These are phyloP conservation scores for Mustela nigripes DNA, from an alignment of 2,113 vertebrate genomes.

Conservation along the genomic window DNA sequence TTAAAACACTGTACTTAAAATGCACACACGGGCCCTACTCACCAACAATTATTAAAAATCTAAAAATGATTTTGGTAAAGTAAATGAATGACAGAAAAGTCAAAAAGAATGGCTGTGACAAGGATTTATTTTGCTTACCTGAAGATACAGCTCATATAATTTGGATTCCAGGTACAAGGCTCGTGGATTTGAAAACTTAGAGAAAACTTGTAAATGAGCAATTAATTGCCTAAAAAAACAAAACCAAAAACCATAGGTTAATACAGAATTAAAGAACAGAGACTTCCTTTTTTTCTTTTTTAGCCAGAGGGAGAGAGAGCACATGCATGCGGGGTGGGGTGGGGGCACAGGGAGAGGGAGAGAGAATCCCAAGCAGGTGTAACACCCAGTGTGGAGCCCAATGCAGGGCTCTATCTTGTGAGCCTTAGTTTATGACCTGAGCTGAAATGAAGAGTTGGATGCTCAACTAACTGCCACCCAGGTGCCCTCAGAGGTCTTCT, in stretches of 20 bases:
- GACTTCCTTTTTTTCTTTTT: neutral
- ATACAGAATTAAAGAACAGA: neutral
- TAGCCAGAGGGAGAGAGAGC: too few relatives aligned
- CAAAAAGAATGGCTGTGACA: neutral
- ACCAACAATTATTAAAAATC: neutral
- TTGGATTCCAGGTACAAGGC: conserved; percentile 94
- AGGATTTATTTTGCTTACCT: conserved; percentile 87
- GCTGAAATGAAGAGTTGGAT: neutral
- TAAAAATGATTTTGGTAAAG: neutral
- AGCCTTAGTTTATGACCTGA: neutral
- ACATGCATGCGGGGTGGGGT: neutral
- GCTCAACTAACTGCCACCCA: neutral
- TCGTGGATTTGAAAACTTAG: conserved; percentile 96
- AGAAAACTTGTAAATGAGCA: conserved; percentile 95
- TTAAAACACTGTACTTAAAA: conserved; percentile 15
- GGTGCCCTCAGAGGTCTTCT: neutral
- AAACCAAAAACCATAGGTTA: conserved; percentile 21
- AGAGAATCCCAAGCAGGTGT: neutral
- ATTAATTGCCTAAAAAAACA: conserved; percentile 92
- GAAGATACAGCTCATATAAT: conserved; percentile 93
- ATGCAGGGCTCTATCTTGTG: neutral
- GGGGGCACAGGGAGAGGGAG: neutral
- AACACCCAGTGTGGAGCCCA: neutral
- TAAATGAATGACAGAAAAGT: neutral
- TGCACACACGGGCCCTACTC: neutral